A percentile compares a stretch with the other conserved stretches of the same genome.
phyloP scores from a whole-genome alignment of 2,888 invertebrate species.

The Polylopha cassiicola region DNA sequence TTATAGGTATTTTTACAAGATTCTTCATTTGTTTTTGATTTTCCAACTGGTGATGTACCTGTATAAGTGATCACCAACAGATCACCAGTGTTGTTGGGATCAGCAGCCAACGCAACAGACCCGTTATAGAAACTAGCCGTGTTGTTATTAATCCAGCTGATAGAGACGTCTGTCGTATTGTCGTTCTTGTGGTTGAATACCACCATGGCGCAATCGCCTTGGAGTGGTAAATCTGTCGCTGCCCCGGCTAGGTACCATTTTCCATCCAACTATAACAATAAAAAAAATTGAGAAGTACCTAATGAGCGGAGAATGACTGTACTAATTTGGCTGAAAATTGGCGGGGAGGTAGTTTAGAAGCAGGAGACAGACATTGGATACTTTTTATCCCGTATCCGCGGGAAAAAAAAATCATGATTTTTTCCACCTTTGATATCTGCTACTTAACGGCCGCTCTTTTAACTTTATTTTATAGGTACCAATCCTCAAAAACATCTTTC shows the following conservation, averaged over 20 bases:
- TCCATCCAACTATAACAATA: constrained; percentile 56
- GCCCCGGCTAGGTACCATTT: constrained; percentile 61
- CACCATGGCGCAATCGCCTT: constrained; percentile 61
- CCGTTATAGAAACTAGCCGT: constrained; percentile 61
- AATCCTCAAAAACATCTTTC: too few relatives aligned
- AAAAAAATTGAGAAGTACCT: neutral
- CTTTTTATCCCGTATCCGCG: too few relatives aligned
- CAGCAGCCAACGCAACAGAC: constrained; percentile 52
- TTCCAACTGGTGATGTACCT: constrained; percentile 45
- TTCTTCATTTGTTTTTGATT: too few relatives aligned
- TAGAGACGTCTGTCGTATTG: constrained; percentile 58
- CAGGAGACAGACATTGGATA: too few relatives aligned
- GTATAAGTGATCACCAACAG: constrained; percentile 56
- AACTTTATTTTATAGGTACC: too few relatives aligned
- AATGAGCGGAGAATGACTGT: too few relatives aligned
- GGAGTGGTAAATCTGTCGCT: constrained; percentile 49
- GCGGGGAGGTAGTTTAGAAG: too few relatives aligned
- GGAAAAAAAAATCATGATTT: too few relatives aligned
- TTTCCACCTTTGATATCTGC: too few relatives aligned
- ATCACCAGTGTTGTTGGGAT: constrained; percentile 55
- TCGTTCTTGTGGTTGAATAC: constrained; percentile 57
- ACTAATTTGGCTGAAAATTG: too few relatives aligned
- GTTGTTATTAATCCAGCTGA: constrained; percentile 61
- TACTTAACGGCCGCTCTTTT: too few relatives aligned
- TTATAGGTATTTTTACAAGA: too few relatives aligned